These are phyloP conservation scores for Troilus luridus DNA, from an alignment of 2,888 invertebrate species.

Conservation along the genomic window DNA sequence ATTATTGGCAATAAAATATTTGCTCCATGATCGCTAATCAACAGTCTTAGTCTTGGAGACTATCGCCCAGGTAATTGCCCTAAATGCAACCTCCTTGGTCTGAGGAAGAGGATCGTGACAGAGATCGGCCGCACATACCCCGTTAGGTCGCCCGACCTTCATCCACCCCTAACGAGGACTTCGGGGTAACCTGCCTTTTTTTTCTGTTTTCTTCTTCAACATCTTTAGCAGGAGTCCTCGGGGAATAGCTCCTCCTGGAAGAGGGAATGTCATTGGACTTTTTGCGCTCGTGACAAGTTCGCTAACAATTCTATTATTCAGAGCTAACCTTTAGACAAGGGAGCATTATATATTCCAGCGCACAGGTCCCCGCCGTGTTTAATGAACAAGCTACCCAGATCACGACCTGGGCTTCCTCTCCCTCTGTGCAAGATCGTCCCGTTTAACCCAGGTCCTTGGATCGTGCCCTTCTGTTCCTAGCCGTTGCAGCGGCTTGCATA, in stretches of 20 bases:
- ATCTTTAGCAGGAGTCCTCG: not conserved
- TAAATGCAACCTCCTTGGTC: not conserved
- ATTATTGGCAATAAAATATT: no score
- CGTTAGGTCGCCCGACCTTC: slow-evolving; percentile 9
- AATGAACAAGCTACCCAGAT: slow-evolving; percentile 45
- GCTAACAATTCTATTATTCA: slow-evolving; percentile 48
- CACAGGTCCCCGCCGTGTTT: slow-evolving; percentile 47
- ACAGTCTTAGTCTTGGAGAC: no score
- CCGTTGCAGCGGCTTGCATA: not conserved
- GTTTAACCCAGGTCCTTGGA: slow-evolving; percentile 35
- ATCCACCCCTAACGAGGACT: slow-evolving; percentile 24
- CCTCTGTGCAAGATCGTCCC: slow-evolving; percentile 49
- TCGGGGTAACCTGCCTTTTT: slow-evolving; percentile 1
- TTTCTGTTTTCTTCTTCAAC: slow-evolving; percentile 6
- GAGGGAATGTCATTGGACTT: slow-evolving; percentile 49
- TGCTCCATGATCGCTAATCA: no score
- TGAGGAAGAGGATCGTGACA: not conserved
- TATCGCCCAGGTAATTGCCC: not conserved
- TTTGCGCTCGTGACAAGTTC: slow-evolving; percentile 28
- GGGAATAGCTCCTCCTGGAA: slow-evolving; percentile 4
- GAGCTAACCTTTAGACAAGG: slow-evolving; percentile 43
- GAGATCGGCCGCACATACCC: not conserved
- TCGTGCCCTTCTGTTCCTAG: slow-evolving; percentile 33
- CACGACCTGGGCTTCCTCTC: slow-evolving; percentile 46
- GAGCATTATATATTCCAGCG: slow-evolving; percentile 36